Evolutionary conservation across 2,888 invertebrate species (phyloP).

Genomic region (Megaustenia siamemsis): DNA sequence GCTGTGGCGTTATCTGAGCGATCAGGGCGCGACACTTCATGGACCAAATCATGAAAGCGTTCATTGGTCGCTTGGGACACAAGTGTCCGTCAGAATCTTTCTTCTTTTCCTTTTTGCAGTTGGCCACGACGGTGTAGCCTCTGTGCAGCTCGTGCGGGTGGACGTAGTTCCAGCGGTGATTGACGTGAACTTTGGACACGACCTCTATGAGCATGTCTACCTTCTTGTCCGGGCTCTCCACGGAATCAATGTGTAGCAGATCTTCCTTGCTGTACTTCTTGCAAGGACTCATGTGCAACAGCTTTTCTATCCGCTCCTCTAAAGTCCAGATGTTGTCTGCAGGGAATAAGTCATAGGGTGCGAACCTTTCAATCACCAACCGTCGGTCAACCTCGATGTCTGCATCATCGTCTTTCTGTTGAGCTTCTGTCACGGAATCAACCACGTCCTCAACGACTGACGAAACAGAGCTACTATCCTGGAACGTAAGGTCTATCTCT

Average conservation of each 20-base stretch:
- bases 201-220: constrained; percentile 45
- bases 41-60: constrained; percentile 55
- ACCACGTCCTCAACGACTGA: constrained; percentile 20
- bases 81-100: constrained; percentile 42
- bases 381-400: constrained; percentile 31
- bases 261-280: constrained; percentile 36
- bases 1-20: constrained; percentile 46
- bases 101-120: constrained; percentile 52
- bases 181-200: constrained; percentile 32
- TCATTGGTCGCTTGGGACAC: constrained; percentile 49
- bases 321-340: constrained; percentile 34
- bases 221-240: constrained; percentile 39
- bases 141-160: constrained; percentile 38
- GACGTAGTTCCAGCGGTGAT: constrained; percentile 49
- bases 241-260: constrained; percentile 28
- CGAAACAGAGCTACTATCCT: constrained; percentile 13
- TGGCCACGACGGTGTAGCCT: constrained; percentile 40
- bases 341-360: constrained; percentile 40
- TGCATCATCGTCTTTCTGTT: constrained; percentile 28
- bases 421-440: constrained; percentile 2
- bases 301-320: constrained; percentile 30
- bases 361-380: constrained; percentile 31
- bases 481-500: constrained; percentile 41
- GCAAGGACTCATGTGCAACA: constrained; percentile 30
- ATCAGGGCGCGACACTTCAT: constrained; percentile 48